Evolutionary conservation across 2,113 vertebrate genomes (phyloP), one percentile per base, ranked within the genome.

Genomic region (Myotis lucifugus): DNA sequence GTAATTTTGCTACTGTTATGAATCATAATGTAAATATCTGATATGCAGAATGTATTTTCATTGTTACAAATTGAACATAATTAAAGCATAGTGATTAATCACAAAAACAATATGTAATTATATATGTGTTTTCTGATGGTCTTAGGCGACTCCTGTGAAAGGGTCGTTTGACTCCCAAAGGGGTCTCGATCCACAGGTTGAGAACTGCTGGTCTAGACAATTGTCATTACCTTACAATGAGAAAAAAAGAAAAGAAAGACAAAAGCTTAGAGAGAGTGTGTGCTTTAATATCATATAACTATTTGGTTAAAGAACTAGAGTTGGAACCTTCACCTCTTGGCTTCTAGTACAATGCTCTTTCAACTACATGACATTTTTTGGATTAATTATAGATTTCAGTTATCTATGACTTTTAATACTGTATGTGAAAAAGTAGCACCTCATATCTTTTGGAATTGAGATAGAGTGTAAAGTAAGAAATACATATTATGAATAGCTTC

Each of bases 391-490:
- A 73, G 17, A 61, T 96, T 86, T 89, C 37, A 95, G 10, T 97
- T 95, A 94, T 79, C 29, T 10, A 29, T 76, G 29, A 82, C 46
- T 88, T 76, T 93, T 87, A 66, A 89, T 81, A 81, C 13, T 66
- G 34, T 17, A 61, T 91, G 27, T 88, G 52, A 66, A 74, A 86
- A 95, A 84, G 85, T 88, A 96, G 19, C 2, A 91, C 46, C 21
- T 84, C 59, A 66, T 86, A 40, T 95, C 50, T 52, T 87, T 93
- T 94, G 1, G 64, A 95, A 91, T 85, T 82, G 81, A 92, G 46
- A 70, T 72, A 67, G 25, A 52, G 23, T 89, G 17, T 89, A 94
- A 89, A 91, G 78, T 96, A 94, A 83, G 94, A 94, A 96, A 78
- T 88, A 96, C n/a, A 89, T 72, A 61, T 29, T 67, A 27, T 93